phyloP scores from a whole-genome alignment of 2,113 vertebrate species.

The Pica pica region DNA sequence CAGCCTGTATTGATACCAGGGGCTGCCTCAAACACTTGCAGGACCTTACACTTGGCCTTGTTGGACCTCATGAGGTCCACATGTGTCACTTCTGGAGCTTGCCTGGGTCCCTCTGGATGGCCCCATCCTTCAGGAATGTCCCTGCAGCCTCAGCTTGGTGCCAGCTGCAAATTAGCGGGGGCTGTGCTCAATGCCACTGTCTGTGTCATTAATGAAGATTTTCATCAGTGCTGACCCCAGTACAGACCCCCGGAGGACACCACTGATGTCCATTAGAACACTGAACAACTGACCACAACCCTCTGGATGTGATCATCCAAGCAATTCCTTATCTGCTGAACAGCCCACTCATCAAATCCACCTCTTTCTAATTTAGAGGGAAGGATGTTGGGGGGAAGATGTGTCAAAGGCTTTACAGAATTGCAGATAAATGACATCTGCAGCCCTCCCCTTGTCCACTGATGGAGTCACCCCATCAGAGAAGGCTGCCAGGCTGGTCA shows the following conservation, averaged over 20 bases:
- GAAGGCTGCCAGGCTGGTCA: background rate
- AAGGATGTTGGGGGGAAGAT: background rate
- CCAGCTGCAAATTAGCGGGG: background rate
- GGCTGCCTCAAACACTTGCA: background rate
- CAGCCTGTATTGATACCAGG: background rate
- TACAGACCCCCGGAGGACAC: rapidly evolving
- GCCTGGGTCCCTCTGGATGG: background rate
- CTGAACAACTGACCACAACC: too few relatives aligned
- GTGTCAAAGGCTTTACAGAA: background rate
- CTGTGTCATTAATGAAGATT: background rate
- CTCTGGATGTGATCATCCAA: background rate
- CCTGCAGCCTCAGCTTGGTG: background rate
- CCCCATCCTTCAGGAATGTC: background rate
- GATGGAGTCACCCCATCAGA: background rate
- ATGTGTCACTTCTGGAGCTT: background rate
- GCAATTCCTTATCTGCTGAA: background rate
- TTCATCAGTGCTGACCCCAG: background rate
- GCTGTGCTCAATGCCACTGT: background rate
- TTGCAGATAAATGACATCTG: background rate
- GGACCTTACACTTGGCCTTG: background rate
- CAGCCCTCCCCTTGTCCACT: background rate
- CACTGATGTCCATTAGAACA: background rate
- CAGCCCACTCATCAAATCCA: background rate
- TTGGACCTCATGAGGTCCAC: background rate
- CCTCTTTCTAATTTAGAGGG: background rate